These are phyloP conservation scores for Pseudomyrmex pallidus DNA, from an alignment of 1,140 invertebrate genomes.

Conservation along the genomic window DNA sequence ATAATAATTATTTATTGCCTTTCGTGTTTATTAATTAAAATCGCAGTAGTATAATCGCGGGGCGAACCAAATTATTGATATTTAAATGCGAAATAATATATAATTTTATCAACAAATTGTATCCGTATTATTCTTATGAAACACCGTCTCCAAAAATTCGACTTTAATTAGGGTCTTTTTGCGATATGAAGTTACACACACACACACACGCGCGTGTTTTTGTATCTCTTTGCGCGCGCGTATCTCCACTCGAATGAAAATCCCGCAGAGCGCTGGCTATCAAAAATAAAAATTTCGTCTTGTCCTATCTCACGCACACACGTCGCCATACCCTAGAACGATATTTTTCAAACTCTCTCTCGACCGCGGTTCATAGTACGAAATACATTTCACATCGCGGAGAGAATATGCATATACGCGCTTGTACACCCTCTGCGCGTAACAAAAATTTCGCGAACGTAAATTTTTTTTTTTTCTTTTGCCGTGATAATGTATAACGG, in stretches of 20 bases:
- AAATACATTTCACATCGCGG: constrained; percentile 28
- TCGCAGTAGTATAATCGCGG: constrained; percentile 8
- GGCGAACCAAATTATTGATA: constrained; percentile 22
- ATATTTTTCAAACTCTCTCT: constrained; percentile 36
- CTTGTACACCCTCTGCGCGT: too few species aligned
- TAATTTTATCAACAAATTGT: constrained; percentile 7
- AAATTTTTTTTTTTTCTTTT: not conserved
- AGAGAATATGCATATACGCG: not conserved
- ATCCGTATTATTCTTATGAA: constrained; percentile 37
- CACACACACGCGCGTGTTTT: not conserved
- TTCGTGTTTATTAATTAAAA: constrained; percentile 41
- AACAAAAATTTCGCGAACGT: constrained; percentile 21
- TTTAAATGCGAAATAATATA: constrained; percentile 22
- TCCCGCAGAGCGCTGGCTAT: constrained; percentile 12
- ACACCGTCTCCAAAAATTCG: constrained; percentile 26
- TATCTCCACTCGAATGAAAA: constrained; percentile 25
- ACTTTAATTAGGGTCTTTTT: constrained; percentile 46
- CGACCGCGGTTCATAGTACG: not conserved
- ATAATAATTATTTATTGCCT: constrained; percentile 8
- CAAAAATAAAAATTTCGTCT: constrained; percentile 42
- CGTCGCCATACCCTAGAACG: not conserved
- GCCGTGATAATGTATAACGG: too few species aligned
- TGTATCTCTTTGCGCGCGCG: constrained; percentile 7
- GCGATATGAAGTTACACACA: constrained; percentile 5
- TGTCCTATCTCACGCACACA: not conserved